Evolutionary conservation across 2,888 invertebrate species (phyloP), one percentile per base, ranked within the genome.

Genomic region (Rhagonycha lutea): DNA sequence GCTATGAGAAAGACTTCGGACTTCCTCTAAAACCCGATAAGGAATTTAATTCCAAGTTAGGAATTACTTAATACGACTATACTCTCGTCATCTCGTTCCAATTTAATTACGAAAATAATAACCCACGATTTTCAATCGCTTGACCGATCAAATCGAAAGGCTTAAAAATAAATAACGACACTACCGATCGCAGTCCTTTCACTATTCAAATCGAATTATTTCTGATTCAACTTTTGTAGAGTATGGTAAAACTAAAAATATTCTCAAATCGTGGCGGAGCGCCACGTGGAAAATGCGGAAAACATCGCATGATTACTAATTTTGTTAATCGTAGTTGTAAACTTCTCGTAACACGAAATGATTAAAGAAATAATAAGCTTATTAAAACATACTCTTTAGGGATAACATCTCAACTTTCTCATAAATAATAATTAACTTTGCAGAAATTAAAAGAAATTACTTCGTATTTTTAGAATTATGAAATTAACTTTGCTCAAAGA

Each of bases 1-100:
- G 61, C 24, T 69, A 14, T n/a, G 23, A 63, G 69, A 69, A 73
- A 73, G 62, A 69, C 73, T 73, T 73, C 69, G 68, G 62, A 69
- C 73, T 73, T 73, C 73, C 73, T 68, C 14, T 73, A 23, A 68
- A 14, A 60, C 61, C 29, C 24, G 72, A 67, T 72, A 72, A 28
- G 28, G 61, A 60, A 28, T 29, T 28, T 28, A 28, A 28, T 28
- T 32, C 28, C 68, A 28, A 68, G 14, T 29, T 29, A n/a, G 47
- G 47, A 47, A 47, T 47, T 47, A 47, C n/a, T 47, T 47, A 7
- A 47, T 47, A n/a, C 47, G 7, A 47, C 47, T 47, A n/a, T 7
- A 47, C 47, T 47, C 47, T 47, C 47, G 47, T 47, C 47, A 47
- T n/a, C 47, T 47, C 47, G 47, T 47, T 47, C 47, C 47, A 47